Evolutionary conservation across 2,888 invertebrate species (phyloP).

Genomic region (Rhagonycha lutea): DNA sequence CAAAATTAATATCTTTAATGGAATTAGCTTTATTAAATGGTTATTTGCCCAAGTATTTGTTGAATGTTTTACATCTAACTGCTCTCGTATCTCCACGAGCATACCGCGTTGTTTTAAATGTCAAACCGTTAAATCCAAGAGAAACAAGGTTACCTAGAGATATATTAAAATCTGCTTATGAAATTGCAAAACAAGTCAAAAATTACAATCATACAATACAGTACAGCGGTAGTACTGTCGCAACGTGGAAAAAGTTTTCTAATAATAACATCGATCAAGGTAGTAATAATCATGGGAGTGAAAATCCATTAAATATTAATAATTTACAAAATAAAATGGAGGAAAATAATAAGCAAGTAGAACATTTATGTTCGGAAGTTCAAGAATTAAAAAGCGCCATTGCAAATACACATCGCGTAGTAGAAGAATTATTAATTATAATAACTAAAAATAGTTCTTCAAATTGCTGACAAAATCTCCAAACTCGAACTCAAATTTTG

Average conservation of each 20-base stretch:
- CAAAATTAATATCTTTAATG: constrained; percentile 85
- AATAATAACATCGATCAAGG: constrained; percentile 61
- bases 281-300: constrained; percentile 47
- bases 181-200: constrained; percentile 78
- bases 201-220: constrained; percentile 71
- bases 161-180: constrained; percentile 79
- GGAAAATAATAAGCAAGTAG: constrained; percentile 70
- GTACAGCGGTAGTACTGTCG: constrained; percentile 66
- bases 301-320: constrained; percentile 57
- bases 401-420: constrained; percentile 54
- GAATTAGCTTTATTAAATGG: constrained; percentile 81
- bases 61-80: constrained; percentile 76
- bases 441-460: constrained; percentile 36
- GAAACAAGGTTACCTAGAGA: constrained; percentile 80
- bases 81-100: constrained; percentile 81
- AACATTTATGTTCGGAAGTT: constrained; percentile 69
- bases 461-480: constrained; percentile 9
- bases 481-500: not conserved
- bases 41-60: constrained; percentile 73
- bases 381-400: constrained; percentile 65
- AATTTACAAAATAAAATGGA: constrained; percentile 68
- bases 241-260: constrained; percentile 66
- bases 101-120: constrained; percentile 79
- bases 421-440: constrained; percentile 48
- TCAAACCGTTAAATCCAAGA: constrained; percentile 81